Percentiles rank a stretch among this genome's conserved stretches.
Conservation (phyloP, 2,888 invertebrate genomes). For the Erebia palarica region DNA sequence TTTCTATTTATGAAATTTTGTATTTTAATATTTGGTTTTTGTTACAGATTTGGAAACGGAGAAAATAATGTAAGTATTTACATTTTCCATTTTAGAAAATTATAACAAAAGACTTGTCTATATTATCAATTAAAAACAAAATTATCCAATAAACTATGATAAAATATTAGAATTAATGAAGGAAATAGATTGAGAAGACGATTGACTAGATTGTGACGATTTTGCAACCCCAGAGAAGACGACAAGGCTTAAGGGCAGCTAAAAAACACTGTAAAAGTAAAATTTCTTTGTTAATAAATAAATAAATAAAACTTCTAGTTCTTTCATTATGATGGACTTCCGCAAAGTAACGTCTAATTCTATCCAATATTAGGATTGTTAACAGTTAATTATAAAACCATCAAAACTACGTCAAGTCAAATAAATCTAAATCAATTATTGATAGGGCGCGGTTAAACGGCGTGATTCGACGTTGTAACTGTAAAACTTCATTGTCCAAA, state of each 20-base stretch:
- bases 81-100: not conserved
- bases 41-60: conserved; percentile 24
- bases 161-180: too few relatives aligned
- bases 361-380: conserved; percentile 3
- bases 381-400: conserved; percentile 9
- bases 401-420: conserved; percentile 12
- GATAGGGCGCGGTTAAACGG: not conserved
- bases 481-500: not conserved
- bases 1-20: not conserved
- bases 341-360: too few relatives aligned
- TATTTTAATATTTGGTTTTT: conserved; percentile 10
- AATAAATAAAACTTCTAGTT: too few relatives aligned
- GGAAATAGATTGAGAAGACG: too few relatives aligned
- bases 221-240: too few relatives aligned
- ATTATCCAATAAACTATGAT: not conserved
- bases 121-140: not conserved
- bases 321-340: too few relatives aligned
- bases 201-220: too few relatives aligned
- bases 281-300: too few relatives aligned
- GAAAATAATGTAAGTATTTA: conserved; percentile 27
- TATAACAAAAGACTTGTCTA: too few relatives aligned
- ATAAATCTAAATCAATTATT: conserved; percentile 1
- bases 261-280: too few relatives aligned
- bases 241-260: too few relatives aligned
- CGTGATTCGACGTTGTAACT: not conserved